phyloP scores from a whole-genome alignment of 1,140 invertebrate genomes.

The Eueides isabella region DNA sequence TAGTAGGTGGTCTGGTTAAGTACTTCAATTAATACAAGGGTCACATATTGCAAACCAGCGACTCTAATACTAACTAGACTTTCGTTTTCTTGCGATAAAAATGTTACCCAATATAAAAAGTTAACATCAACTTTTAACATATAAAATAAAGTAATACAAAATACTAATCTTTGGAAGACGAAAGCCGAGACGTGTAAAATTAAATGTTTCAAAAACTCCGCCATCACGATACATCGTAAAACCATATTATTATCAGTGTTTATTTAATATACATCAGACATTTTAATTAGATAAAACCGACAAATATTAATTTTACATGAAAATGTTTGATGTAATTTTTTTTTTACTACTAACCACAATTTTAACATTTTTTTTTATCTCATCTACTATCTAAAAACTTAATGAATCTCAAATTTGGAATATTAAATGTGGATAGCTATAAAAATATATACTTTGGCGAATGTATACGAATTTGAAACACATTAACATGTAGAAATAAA shows the following conservation, averaged over 20 bases:
- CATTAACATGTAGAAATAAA: slow-evolving; percentile 56
- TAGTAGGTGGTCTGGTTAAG: slow-evolving; percentile 76
- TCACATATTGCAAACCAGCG: slow-evolving; percentile 48
- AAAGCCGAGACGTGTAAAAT: slow-evolving; percentile 32
- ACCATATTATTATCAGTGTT: slow-evolving; percentile 63
- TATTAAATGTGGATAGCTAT: slow-evolving; percentile 68
- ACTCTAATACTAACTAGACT: slow-evolving; percentile 37
- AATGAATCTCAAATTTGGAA: slow-evolving; percentile 28
- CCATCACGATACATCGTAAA: slow-evolving; percentile 45
- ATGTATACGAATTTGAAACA: slow-evolving; percentile 63
- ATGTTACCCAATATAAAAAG: slow-evolving; percentile 19
- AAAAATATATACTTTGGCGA: slow-evolving; percentile 78
- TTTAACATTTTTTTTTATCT: slow-evolving; percentile 37
- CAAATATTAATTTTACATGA: slow-evolving; percentile 33
- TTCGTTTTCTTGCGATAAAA: slow-evolving; percentile 28
- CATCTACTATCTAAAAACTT: slow-evolving; percentile 46
- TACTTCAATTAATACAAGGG: slow-evolving; percentile 54
- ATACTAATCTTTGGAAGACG: slow-evolving; percentile 40
- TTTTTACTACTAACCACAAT: slow-evolving; percentile 40
- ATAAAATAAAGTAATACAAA: slow-evolving; percentile 27
- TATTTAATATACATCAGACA: slow-evolving; percentile 38
- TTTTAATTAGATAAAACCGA: slow-evolving; percentile 36
- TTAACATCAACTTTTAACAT: slow-evolving; percentile 26
- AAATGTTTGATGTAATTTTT: slow-evolving; percentile 31
- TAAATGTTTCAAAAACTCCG: slow-evolving; percentile 36